phyloP scores from a whole-genome alignment of 2,888 invertebrate genomes.

The Amiota mariae region DNA sequence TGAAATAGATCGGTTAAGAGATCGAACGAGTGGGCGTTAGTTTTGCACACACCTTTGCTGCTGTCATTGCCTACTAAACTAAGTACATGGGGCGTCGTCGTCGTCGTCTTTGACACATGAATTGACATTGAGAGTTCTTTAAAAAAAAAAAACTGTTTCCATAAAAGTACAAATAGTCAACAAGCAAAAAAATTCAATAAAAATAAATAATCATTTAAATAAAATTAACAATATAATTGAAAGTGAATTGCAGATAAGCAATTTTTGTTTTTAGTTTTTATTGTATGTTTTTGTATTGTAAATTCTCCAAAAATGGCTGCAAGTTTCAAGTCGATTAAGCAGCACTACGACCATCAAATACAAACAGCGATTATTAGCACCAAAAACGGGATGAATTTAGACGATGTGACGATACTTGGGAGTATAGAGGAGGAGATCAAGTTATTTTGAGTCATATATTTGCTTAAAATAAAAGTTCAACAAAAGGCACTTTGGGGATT shows the following conservation, averaged over 20 bases:
- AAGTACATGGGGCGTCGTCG: not conserved
- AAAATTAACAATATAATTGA: conserved; percentile 34
- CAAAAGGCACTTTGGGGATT: not conserved
- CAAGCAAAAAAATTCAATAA: conserved; percentile 20
- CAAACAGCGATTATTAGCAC: not conserved
- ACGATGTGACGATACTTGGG: not conserved
- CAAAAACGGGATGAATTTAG: not conserved
- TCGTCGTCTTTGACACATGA: not conserved
- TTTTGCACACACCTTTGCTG: conserved; percentile 4
- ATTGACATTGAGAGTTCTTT: conserved; percentile 1
- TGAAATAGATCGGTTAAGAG: no score
- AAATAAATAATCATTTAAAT: conserved; percentile 18
- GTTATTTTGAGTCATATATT: conserved; percentile 4
- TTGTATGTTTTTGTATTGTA: conserved; percentile 6
- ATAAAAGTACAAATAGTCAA: conserved; percentile 14
- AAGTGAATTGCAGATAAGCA: conserved; percentile 34
- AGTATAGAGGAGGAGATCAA: no score
- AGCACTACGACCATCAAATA: not conserved
- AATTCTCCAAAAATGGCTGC: conserved; percentile 33
- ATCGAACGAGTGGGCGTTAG: not conserved
- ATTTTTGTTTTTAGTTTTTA: conserved; percentile 13
- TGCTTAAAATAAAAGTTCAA: not conserved
- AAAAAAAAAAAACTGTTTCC: conserved; percentile 15
- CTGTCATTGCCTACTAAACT: not conserved
- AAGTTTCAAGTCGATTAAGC: conserved; percentile 29